phyloP scores from a whole-genome alignment of 1,140 invertebrate genomes.

The Heliothis subflexa region DNA sequence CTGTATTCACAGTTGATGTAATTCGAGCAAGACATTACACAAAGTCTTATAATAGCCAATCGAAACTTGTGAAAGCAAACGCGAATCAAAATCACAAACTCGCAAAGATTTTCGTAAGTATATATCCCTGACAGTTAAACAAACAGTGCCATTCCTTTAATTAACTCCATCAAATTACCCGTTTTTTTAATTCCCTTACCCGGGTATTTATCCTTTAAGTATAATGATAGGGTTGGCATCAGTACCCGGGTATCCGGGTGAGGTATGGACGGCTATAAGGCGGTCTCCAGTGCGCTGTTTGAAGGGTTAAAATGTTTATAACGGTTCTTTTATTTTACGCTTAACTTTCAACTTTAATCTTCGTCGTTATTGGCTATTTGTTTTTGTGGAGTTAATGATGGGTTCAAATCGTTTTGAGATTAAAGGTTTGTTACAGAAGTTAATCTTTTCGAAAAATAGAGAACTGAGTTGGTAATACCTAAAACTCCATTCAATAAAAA shows the following conservation, averaged over 20 bases:
- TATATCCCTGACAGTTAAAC: constrained; percentile 24
- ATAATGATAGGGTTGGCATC: constrained; percentile 29
- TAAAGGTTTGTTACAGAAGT: not conserved
- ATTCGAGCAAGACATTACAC: too few relatives aligned
- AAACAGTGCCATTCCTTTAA: constrained; percentile 31
- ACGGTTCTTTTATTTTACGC: constrained; percentile 50
- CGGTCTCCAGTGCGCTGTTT: constrained; percentile 41
- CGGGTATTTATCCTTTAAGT: constrained; percentile 35
- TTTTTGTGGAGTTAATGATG: not conserved
- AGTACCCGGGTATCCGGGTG: constrained; percentile 3
- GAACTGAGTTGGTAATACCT: too few relatives aligned
- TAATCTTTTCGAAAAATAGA: not conserved
- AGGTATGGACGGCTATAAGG: not conserved
- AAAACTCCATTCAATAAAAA: too few relatives aligned
- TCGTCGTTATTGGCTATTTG: constrained; percentile 24
- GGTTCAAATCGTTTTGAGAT: not conserved
- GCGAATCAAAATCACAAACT: not conserved
- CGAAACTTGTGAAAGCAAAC: not conserved
- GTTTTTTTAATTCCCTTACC: constrained; percentile 30
- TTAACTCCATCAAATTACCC: constrained; percentile 37
- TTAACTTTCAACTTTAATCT: constrained; percentile 47
- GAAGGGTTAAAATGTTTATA: constrained; percentile 47
- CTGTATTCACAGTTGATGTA: too few relatives aligned
- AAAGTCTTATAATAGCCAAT: too few relatives aligned
- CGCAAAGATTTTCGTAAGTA: constrained; percentile 18